These are phyloP conservation scores for Sebastiscus albofasciatus DNA, from an alignment of 2,797 vertebrate genomes.

Conservation along the genomic window DNA sequence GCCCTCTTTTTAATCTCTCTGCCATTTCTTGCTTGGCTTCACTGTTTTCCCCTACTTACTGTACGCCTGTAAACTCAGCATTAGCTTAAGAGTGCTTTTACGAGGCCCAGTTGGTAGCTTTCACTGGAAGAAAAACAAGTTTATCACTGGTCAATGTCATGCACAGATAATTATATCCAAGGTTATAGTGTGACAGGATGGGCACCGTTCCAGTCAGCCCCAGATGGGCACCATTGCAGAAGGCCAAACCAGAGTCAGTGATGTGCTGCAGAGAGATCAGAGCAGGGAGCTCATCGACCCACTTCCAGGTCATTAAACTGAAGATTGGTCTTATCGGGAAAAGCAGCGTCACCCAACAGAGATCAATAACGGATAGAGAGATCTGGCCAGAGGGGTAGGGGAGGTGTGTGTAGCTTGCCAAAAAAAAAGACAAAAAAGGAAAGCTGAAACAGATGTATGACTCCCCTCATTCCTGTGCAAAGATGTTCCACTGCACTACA, in stretches of 20 bases:
- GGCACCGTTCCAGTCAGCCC: conserved; percentile 15
- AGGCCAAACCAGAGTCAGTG: conserved; percentile 24
- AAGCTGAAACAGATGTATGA: conserved; percentile 33
- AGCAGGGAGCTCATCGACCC: conserved; percentile 70
- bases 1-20: background rate
- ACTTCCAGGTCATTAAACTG: conserved; percentile 80
- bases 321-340: conserved; percentile 68
- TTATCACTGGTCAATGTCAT: conserved; percentile 28
- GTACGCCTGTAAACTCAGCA: conserved; percentile 13
- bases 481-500: background rate
- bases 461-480: conserved; percentile 25
- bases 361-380: conserved; percentile 77
- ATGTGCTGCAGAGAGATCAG: conserved; percentile 50
- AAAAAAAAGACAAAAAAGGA: conserved; percentile 27
- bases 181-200: conserved; percentile 28
- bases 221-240: conserved; percentile 36
- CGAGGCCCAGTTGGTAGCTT: background rate
- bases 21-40: background rate
- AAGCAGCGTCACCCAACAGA: conserved; percentile 65
- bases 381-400: conserved; percentile 48
- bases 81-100: conserved; percentile 19
- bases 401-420: conserved; percentile 7
- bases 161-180: conserved; percentile 42
- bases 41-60: conserved; percentile 1
- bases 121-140: conserved; percentile 23